A percentile compares a stretch with the other conserved stretches of the same genome.
phyloP scores from a whole-genome alignment of 2,888 invertebrate species.

The Macroteleia sp. region DNA sequence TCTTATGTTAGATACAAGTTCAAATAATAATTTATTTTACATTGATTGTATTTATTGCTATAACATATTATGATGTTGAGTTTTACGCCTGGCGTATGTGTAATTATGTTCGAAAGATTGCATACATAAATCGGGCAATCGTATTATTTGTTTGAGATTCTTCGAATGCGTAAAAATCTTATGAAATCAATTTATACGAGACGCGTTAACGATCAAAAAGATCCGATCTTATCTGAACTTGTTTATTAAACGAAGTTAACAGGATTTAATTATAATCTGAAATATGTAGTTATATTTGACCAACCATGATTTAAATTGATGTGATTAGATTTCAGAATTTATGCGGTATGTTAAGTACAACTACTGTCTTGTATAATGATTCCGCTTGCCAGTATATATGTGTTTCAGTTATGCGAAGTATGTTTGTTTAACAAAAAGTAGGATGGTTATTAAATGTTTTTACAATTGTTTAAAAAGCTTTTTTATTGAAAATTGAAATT shows the following conservation, averaged over 20 bases:
- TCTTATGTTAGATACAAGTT: neutral
- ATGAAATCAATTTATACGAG: slow-evolving; percentile 9
- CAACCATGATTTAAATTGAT: slow-evolving; percentile 20
- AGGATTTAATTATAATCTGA: slow-evolving; percentile 26
- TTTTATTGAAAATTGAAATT: too few species aligned
- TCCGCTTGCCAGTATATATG: slow-evolving; percentile 1
- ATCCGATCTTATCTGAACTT: slow-evolving; percentile 12
- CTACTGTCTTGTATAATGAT: slow-evolving; percentile 2
- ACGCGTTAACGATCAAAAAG: neutral
- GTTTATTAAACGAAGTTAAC: slow-evolving; percentile 23
- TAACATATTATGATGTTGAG: too few species aligned
- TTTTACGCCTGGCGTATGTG: too few species aligned
- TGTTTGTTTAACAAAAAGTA: neutral
- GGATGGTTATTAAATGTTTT: too few species aligned
- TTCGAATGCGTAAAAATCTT: neutral
- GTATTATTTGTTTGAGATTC: slow-evolving; percentile 10
- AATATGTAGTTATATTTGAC: slow-evolving; percentile 15
- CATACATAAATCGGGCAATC: too few species aligned
- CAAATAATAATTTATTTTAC: too few species aligned
- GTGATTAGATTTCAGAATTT: slow-evolving; percentile 14
- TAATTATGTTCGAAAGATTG: too few species aligned
- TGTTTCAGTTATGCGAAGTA: neutral
- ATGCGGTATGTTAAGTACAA: slow-evolving; percentile 17
- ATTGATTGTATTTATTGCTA: too few species aligned
- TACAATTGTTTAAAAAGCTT: too few species aligned